These are phyloP conservation scores for Delphinapterus leucas DNA, from an alignment of 2,113 vertebrate species.

Conservation along the genomic window DNA sequence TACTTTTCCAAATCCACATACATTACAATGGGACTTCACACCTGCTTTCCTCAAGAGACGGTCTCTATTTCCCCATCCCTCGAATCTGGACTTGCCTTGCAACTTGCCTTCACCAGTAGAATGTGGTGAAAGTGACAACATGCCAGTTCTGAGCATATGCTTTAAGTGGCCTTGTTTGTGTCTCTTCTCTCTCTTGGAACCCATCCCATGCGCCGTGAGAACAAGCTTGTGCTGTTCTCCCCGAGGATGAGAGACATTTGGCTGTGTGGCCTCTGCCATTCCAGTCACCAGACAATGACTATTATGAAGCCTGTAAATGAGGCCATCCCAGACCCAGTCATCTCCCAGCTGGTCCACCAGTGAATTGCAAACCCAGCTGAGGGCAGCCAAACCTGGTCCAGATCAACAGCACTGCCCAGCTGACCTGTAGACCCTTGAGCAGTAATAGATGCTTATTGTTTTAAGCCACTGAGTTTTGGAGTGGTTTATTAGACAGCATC, in stretches of 20 bases:
- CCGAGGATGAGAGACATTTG: not conserved
- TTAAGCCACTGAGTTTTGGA: not conserved
- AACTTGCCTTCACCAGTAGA: not conserved
- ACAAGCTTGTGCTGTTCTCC: not conserved
- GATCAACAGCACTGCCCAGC: not conserved
- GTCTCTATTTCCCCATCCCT: not conserved
- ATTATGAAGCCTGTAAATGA: rapidly evolving
- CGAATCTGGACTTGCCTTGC: not conserved
- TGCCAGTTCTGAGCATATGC: not conserved
- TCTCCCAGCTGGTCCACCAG: not conserved
- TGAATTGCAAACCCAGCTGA: not conserved
- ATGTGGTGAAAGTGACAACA: not conserved
- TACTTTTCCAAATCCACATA: not conserved
- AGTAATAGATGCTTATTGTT: not conserved
- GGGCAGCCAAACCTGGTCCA: not conserved
- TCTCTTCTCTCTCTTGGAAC: not conserved
- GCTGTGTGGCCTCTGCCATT: not conserved
- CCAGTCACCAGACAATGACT: not conserved
- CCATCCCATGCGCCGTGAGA: not conserved
- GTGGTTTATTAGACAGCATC: not conserved
- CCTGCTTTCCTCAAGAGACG: not conserved
- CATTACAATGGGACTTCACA: not conserved
- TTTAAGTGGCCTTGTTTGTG: not conserved
- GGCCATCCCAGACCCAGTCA: not conserved
- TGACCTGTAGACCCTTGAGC: not conserved